Evolutionary conservation across 2,113 vertebrate species (phyloP).

Genomic region (Cichladusa arquata): DNA sequence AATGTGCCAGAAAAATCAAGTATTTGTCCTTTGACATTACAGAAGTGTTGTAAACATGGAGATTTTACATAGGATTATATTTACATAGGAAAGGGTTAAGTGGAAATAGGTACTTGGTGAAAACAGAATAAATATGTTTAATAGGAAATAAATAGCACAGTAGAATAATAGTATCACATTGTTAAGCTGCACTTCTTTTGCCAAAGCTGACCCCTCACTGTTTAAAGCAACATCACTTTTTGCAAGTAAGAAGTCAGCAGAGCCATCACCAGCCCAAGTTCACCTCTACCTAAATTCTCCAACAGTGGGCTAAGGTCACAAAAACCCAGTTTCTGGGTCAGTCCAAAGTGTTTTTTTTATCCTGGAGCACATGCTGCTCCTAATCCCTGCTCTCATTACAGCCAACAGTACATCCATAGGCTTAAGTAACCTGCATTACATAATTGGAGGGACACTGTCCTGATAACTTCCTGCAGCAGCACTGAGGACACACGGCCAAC

Average conservation of each 20-base stretch:
- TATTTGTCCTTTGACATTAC: background rate
- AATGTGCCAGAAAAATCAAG: background rate
- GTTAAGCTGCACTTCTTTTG: background rate
- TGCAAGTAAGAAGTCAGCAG: background rate
- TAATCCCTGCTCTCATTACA: conserved; percentile 38
- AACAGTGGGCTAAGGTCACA: background rate
- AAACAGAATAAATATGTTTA: background rate
- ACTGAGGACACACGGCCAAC: background rate
- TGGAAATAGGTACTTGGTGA: background rate
- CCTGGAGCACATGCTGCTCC: conserved; percentile 7
- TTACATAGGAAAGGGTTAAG: background rate
- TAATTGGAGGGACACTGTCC: conserved; percentile 9
- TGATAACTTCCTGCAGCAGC: conserved; percentile 1
- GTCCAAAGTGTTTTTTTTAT: background rate
- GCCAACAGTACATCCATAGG: background rate
- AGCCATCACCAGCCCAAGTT: background rate
- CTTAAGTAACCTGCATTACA: conserved; percentile 47
- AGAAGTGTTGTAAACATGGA: background rate
- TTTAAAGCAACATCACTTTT: background rate
- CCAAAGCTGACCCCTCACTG: background rate
- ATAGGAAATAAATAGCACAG: background rate
- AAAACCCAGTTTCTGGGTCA: conserved; percentile 1
- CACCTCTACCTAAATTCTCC: conserved; percentile 6
- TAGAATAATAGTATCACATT: background rate
- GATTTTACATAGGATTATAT: background rate